A percentile compares a stretch with the other conserved stretches of the same genome.
These are phyloP conservation scores for Zaprionus vittiger DNA, from an alignment of 1,140 invertebrate genomes.

Conservation along the genomic window DNA sequence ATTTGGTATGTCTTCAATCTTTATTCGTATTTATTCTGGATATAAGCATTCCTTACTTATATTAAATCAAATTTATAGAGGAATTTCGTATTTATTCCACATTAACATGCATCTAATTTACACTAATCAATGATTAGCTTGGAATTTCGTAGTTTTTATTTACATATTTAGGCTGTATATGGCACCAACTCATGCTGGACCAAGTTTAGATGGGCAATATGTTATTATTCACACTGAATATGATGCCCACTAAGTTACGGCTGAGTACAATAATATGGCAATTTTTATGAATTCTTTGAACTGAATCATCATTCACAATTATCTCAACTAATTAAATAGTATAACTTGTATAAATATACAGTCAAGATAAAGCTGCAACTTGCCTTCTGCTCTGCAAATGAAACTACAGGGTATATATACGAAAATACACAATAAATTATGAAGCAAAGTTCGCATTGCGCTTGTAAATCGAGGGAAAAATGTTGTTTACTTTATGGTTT, in stretches of 20 bases:
- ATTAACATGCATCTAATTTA: too few species aligned
- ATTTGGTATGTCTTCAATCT: too few species aligned
- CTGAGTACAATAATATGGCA: neutral
- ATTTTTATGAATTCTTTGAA: too few species aligned
- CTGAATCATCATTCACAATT: too few species aligned
- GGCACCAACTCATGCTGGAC: neutral
- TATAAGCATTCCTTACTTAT: too few species aligned
- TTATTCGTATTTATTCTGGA: too few species aligned
- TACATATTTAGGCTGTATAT: neutral
- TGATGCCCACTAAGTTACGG: neutral
- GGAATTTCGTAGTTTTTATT: too few species aligned
- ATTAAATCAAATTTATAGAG: too few species aligned
- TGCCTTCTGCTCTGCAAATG: neutral
- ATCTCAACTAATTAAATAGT: too few species aligned
- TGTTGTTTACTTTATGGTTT: slow-evolving; percentile 50
- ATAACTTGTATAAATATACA: neutral
- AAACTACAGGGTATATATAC: slow-evolving; percentile 29
- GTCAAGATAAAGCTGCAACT: neutral
- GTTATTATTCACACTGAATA: neutral
- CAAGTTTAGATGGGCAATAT: neutral
- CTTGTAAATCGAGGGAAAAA: slow-evolving; percentile 49
- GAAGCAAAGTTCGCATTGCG: slow-evolving; percentile 41
- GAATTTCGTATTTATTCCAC: too few species aligned
- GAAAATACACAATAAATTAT: slow-evolving; percentile 49
- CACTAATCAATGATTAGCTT: too few species aligned